Evolutionary conservation across 2,888 invertebrate species (phyloP), one percentile per base, ranked within the genome.

Genomic region (Heliothis peltigera): DNA sequence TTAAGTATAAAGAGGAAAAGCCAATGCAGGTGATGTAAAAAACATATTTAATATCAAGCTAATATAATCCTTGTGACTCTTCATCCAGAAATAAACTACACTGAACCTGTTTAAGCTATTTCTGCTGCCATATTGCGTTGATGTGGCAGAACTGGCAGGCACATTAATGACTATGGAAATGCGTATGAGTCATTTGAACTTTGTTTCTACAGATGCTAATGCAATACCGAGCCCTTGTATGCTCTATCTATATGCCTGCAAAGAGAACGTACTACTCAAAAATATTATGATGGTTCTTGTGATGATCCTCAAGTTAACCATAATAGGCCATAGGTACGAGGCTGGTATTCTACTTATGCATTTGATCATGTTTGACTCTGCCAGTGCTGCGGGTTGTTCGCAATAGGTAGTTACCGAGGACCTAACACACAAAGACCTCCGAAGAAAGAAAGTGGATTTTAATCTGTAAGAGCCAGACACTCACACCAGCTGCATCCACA

Each of bases 101-200:
- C 39, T 39, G n/a, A n/a, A 39, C 39, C 39, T 39, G n/a, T 39
- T 39, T 39, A n/a, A 39, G 15, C 39, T 39, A 39, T 39, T 39
- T 39, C 39, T 39, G 39, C 15, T n/a, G 4, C 10, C 39, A 39
- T 39, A 39, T 39, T 39, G 39, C 39, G n/a, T 39, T 39, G 25
- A 25, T 25, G 25, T 25, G 39, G 15, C 39, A 39, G 39, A n/a
- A 39, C 39, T 39, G 39, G 15, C 39, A 39, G n/a, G 39, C 39
- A 4, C 39, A 39, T 39, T 39, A 39, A 39, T 15, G 39, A 10
- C 39, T 32, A n/a, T 39, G 39, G 39, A 39, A 39, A 39, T 39
- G n/a, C 39, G 39, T 5, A 39, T 39, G 39, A 39, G 39, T 39
- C 39, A 39, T 39, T 15, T 39, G 39, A 39, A 39, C 39, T 39